Evolutionary conservation across 2,888 invertebrate genomes (phyloP).

Genomic region (Hypomecis punctinalis): DNA sequence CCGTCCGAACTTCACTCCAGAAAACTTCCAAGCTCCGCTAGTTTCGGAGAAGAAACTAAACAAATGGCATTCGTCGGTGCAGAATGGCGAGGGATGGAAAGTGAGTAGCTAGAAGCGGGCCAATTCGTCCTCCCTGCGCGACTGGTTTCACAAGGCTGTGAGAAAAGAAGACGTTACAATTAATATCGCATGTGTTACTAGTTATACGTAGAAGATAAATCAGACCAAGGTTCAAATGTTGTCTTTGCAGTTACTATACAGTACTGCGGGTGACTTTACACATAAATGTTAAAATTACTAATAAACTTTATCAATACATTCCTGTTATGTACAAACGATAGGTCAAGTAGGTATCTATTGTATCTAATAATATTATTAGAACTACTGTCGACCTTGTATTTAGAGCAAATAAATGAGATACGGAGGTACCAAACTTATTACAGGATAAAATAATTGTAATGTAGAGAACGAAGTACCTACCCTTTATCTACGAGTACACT

Average conservation of each 20-base stretch:
- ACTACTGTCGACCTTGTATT: background rate
- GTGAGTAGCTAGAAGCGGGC: conserved; percentile 28
- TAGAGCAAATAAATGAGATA: conserved; percentile 1
- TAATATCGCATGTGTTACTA: conserved; percentile 33
- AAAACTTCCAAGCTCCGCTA: conserved; percentile 67
- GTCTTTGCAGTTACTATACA: background rate
- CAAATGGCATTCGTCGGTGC: conserved; percentile 28
- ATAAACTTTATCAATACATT: background rate
- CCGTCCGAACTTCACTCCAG: conserved; percentile 72
- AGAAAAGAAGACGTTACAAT: conserved; percentile 28
- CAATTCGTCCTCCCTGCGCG: conserved; percentile 9
- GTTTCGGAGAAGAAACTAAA: conserved; percentile 49
- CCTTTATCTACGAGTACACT: background rate
- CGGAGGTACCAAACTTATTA: background rate
- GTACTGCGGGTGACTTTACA: background rate
- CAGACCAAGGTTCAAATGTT: conserved; percentile 19
- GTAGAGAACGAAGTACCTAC: background rate
- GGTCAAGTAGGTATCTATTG: background rate
- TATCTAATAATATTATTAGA: background rate
- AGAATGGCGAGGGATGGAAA: conserved; percentile 31
- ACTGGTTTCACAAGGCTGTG: conserved; percentile 36
- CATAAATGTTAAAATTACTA: background rate
- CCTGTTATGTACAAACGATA: background rate
- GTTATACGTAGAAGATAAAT: conserved; percentile 22
- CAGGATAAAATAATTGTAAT: conserved; percentile 4